phyloP scores from a whole-genome alignment of 2,113 vertebrate genomes.

The Alectura lathami region DNA sequence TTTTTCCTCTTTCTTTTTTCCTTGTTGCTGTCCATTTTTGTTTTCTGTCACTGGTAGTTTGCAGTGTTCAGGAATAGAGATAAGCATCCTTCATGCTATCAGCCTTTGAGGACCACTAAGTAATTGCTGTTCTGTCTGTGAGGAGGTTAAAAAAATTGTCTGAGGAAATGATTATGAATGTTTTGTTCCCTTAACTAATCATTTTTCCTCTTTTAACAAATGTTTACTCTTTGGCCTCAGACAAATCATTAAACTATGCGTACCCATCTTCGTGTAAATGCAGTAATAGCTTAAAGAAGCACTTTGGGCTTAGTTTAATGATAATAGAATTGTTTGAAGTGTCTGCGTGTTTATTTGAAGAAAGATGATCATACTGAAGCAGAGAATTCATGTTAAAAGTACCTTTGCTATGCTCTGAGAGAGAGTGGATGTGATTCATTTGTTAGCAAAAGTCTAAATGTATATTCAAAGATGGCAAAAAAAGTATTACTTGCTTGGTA shows the following conservation, averaged over 20 bases:
- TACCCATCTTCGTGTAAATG: background rate
- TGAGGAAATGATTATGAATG: background rate
- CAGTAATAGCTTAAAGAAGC: conserved; percentile 6
- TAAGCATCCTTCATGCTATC: conserved; percentile 16
- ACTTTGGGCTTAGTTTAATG: conserved; percentile 31
- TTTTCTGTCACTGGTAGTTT: background rate
- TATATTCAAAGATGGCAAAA: background rate
- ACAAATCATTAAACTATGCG: conserved; percentile 23
- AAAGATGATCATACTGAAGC: background rate
- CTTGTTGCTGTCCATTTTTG: conserved; percentile 10
- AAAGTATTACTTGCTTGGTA: background rate
- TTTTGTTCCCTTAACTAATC: conserved; percentile 18
- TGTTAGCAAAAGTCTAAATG: too few species aligned
- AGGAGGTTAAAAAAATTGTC: background rate
- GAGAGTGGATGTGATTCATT: background rate
- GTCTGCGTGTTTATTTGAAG: background rate
- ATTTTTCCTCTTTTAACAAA: background rate
- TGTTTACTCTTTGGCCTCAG: background rate
- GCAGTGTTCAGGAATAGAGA: background rate
- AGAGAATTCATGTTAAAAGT: background rate
- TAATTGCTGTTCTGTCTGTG: conserved; percentile 39
- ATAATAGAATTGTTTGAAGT: conserved; percentile 20
- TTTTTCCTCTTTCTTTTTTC: background rate
- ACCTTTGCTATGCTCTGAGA: background rate
- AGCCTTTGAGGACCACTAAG: conserved; percentile 5